Evolutionary conservation across 2,888 invertebrate genomes (phyloP), one percentile per base, ranked within the genome.

Genomic region (Dasypolia templi): DNA sequence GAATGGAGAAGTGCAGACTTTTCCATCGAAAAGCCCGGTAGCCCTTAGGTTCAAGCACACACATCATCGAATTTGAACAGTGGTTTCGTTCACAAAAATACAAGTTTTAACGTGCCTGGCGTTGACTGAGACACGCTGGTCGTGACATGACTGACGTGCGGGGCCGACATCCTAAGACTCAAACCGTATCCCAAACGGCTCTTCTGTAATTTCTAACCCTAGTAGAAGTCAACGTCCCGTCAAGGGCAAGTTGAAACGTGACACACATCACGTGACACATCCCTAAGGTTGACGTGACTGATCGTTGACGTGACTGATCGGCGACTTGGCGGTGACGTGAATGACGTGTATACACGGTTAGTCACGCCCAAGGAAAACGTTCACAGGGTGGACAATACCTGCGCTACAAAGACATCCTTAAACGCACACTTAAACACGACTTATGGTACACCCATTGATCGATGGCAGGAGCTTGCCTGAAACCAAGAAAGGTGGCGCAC

Each of bases 271-370:
- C 68, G 49, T 42, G n/a, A n/a, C 69, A 32, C 14, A 19, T 53
- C 0, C 14, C 5, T 19, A 3, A 70, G 6, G 1, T 22, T 44
- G 26, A 70, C 32, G 2, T 53, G 32, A 26, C n/a, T 0, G 39
- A n/a, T 39, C 5, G 19, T 19, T 0, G 2, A 26, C n/a, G n/a
- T n/a, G 32, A 26, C n/a, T 0, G 39, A n/a, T 39, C 5, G 19
- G n/a, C 0, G 2, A 26, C n/a, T 14, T 17, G 22, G 17, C 42
- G 17, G 22, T 51, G 12, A 35, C 35, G 35, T 35, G 3, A 2
- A 26, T 35, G 44, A 62, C n/a, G 19, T 53, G 73, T 73, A 44
- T 44, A 12, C 3, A n/a, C n/a, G n/a, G n/a, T n/a, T n/a, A n/a
- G n/a, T n/a, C n/a, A n/a, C n/a, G n/a, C n/a, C n/a, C n/a, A n/a